Evolutionary conservation across 2,113 vertebrate genomes (phyloP), one percentile per base, ranked within the genome.

Genomic region (Phrynosoma platyrhinos): DNA sequence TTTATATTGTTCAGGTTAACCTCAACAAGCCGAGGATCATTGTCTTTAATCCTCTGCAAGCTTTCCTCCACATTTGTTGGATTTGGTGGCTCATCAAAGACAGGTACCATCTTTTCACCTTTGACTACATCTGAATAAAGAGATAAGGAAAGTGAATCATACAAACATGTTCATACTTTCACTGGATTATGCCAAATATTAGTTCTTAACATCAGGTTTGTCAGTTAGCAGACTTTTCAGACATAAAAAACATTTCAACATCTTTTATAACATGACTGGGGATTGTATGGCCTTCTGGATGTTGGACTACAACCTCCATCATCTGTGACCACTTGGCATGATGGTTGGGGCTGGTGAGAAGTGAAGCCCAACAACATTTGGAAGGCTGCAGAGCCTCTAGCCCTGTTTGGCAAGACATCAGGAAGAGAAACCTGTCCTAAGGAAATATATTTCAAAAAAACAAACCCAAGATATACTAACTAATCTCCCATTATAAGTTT

Each of bases 1-100:
- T 99, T 99, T 77, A 99, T 99, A 91, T 99, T 99, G 96, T 99
- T 99, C 90, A 99, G 96, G 96, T 99, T 99, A 89, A 99, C 98
- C 94, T 99, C 99, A 66, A 96, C 95, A 91, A 99, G 97, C 78
- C 88, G 93, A 86, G 97, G 88, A 93, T 99, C 98, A 2, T 99
- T 98, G 92, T 95, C 96, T 95, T 97, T 98, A 96, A 99, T 98
- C 96, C 98, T 97, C 64, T 98, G 98, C 92, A 99, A 96, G 4
- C 97, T 98, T 80, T 99, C 98, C 78, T 99, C 99, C 87, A 99
- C 98, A 0, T 99, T 99, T 64, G 99, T 99, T 58, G 99, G 98
- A 92, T 99, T 99, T 74, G 99, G 99, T 1, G 99, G 98, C 89
- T 99, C 99, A 90, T 99, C 98, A 74, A 98, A 98, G 91, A 99